Evolutionary conservation across 2,888 invertebrate species (phyloP), one percentile per base, ranked within the genome.

Genomic region (Cephus rjabovi): DNA sequence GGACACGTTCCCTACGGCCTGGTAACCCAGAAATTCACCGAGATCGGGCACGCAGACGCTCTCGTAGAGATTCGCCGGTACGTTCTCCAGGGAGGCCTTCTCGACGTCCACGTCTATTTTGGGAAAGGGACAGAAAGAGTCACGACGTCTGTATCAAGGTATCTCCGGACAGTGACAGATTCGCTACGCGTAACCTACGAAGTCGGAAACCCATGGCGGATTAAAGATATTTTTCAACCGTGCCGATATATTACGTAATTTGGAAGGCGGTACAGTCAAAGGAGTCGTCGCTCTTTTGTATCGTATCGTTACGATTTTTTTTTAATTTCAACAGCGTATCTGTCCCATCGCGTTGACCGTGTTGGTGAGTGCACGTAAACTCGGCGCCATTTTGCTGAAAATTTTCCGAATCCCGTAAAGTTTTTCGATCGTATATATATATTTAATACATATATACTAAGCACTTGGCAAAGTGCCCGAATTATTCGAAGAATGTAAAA

Each of bases 41-140:
- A 95, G 92, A 91, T 96, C 96, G 83, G 96, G 96, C 84, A 96
- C 95, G 93, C 96, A 96, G 87, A 96, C 96, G 92, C 94, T 94
- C 91, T 97, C 97, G 94, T 96, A 97, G 93, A 96, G 94, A 91
- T 94, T 95, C 78, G 95, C 93, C 11, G 95, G 94, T 86, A 95
- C 95, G 91, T 95, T 95, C 89, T 95, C 95, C 86, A 95, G 92
- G 83, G 95, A 92, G 11, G 95, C 94, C 76, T 96, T 94, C 90
- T 96, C 96, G 88, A 95, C 95, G 91, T 96, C 96, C 80, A 96
- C 95, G 91, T 97, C 96, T 96, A 56, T 56, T 23, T 37, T 12
- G 34, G 75, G 35, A 35, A 74, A 74, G 74, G 74, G 74, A 76
- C 75, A 76, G 73, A 76, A 78, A 77, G 76, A 74, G 77, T 79